These are phyloP conservation scores for Eucriotettix oculatus DNA, from an alignment of 2,888 invertebrate species.

Conservation along the genomic window DNA sequence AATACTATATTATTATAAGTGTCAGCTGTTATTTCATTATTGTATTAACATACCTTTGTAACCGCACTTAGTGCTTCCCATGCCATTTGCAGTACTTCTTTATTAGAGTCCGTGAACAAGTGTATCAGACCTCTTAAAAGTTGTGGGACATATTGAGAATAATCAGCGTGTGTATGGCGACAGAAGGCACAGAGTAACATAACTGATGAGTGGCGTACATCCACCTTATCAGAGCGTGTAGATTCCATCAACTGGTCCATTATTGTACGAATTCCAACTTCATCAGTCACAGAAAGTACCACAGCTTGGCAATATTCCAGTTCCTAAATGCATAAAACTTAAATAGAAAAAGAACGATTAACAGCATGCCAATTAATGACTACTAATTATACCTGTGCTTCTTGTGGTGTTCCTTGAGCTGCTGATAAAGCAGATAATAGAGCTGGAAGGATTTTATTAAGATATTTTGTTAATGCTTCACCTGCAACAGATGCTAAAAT, in stretches of 20 bases:
- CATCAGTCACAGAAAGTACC: slow-evolving; percentile 76
- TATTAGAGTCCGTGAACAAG: slow-evolving; percentile 66
- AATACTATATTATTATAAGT: too few relatives aligned
- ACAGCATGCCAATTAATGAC: background rate
- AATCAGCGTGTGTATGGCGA: slow-evolving; percentile 74
- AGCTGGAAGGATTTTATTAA: slow-evolving; percentile 84
- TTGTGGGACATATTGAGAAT: slow-evolving; percentile 73
- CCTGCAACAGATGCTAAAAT: slow-evolving; percentile 91
- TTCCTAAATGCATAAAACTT: slow-evolving; percentile 31
- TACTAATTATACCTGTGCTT: slow-evolving; percentile 25
- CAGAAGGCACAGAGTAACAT: slow-evolving; percentile 82
- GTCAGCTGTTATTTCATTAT: too few relatives aligned
- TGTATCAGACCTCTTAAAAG: slow-evolving; percentile 73
- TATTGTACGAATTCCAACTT: slow-evolving; percentile 71
- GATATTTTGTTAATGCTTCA: slow-evolving; percentile 75
- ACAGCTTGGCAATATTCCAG: slow-evolving; percentile 86
- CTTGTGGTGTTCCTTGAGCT: slow-evolving; percentile 46
- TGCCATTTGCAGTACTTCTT: slow-evolving; percentile 63
- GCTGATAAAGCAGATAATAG: slow-evolving; percentile 58
- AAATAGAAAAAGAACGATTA: background rate
- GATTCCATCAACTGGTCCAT: slow-evolving; percentile 73
- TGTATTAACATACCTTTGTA: slow-evolving; percentile 50
- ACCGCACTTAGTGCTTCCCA: slow-evolving; percentile 87
- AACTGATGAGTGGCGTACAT: slow-evolving; percentile 63
- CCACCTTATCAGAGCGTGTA: slow-evolving; percentile 43